Evolutionary conservation across 2,113 vertebrate species (phyloP).

Genomic region (Nothobranchius kuhntae): DNA sequence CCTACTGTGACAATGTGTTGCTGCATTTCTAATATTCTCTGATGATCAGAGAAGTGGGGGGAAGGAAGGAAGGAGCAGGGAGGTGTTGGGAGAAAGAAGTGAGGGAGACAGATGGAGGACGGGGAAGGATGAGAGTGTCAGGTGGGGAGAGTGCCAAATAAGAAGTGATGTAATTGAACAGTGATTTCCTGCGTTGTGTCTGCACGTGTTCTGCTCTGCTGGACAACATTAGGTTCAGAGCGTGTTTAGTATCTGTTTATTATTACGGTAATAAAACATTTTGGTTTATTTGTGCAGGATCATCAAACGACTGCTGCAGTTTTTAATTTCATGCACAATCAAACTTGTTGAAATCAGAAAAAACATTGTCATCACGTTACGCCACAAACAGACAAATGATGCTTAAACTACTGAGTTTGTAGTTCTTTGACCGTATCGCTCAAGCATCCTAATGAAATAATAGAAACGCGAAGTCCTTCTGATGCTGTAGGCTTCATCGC

Average conservation of each 20-base stretch:
- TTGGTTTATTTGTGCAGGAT: slow-evolving; percentile 9
- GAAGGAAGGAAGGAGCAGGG: slow-evolving; percentile 41
- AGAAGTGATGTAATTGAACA: slow-evolving; percentile 48
- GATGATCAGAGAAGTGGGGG: slow-evolving; percentile 43
- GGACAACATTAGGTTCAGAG: slow-evolving; percentile 50
- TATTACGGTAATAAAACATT: slow-evolving; percentile 33
- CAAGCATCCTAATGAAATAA: not conserved
- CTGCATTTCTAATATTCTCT: slow-evolving; percentile 66
- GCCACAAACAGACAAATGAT: slow-evolving; percentile 22
- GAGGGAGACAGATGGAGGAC: slow-evolving; percentile 63
- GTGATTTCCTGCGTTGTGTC: slow-evolving; percentile 42
- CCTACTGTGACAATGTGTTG: slow-evolving; percentile 67
- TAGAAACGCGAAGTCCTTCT: too few relatives aligned
- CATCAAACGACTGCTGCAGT: slow-evolving; percentile 22
- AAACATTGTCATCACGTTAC: not conserved
- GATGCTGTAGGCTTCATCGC: not conserved
- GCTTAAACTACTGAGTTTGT: slow-evolving; percentile 2
- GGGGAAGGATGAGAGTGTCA: slow-evolving; percentile 32
- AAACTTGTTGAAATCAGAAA: slow-evolving; percentile 48
- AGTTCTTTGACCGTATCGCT: not conserved
- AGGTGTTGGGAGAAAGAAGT: slow-evolving; percentile 61
- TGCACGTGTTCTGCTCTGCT: slow-evolving; percentile 35
- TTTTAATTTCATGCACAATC: slow-evolving; percentile 68
- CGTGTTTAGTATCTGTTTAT: slow-evolving; percentile 48
- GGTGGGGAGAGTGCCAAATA: slow-evolving; percentile 34